phyloP scores from a whole-genome alignment of 2,113 vertebrate genomes.

The Crotalus tigris region DNA sequence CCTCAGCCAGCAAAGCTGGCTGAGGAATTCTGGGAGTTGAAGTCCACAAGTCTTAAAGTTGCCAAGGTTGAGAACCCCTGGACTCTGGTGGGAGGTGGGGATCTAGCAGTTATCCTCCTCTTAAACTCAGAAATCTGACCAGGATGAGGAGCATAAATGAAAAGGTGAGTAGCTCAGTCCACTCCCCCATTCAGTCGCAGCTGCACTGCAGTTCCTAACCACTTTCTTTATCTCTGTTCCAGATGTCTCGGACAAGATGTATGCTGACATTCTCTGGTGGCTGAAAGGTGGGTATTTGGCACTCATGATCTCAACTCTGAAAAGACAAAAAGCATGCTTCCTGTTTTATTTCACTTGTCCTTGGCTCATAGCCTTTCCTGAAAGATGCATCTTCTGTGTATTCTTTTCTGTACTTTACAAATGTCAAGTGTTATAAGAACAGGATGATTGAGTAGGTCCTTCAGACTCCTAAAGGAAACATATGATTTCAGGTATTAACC shows the following conservation, averaged over 20 bases:
- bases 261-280: slow-evolving; percentile 45
- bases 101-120: not conserved
- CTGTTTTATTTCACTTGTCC: not conserved
- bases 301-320: not conserved
- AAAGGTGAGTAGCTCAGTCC: not conserved
- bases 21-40: too few relatives aligned
- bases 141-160: not conserved
- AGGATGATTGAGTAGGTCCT: not conserved
- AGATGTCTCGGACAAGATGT: slow-evolving; percentile 42
- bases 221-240: slow-evolving; percentile 27
- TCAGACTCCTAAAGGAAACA: not conserved
- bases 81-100: too few relatives aligned
- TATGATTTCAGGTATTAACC: not conserved
- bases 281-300: slow-evolving; percentile 50
- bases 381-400: not conserved
- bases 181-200: not conserved
- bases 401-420: not conserved
- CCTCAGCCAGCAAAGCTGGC: too few relatives aligned
- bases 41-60: too few relatives aligned
- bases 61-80: too few relatives aligned
- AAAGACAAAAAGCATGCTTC: not conserved
- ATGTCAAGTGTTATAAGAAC: not conserved
- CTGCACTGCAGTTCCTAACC: not conserved
- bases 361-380: not conserved
- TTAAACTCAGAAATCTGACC: not conserved